Base-by-base conservation (phyloP, 2,113 vertebrate species). In the Triplophysa tibetana region DNA sequence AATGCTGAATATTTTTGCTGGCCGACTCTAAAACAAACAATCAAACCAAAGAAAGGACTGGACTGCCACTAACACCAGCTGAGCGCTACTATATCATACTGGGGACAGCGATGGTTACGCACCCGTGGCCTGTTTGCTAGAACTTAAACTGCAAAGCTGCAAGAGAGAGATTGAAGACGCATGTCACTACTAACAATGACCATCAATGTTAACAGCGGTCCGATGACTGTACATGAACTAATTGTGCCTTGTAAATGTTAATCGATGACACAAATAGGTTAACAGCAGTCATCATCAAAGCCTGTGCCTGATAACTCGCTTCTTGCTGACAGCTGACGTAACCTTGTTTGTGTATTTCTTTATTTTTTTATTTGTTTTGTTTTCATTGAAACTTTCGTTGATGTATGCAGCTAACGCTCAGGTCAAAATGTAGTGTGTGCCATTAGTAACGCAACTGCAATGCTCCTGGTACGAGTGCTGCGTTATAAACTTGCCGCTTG, bases 151-250 rank as follows among this genome's bases (percentile, higher is more conserved):
- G 54, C 85, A 92, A 92, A 90, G 89, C 89, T 64, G 88, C 88
- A 82, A 21, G 82, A 21, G n/a, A 21, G 54, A 58, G 8, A 19
- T 21, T 21, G 54, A 58, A 8, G n/a, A 58, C 54, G 54, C 54
- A 58, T 58, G 54, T 58, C 19, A 58, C 90, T 97, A 97, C 96
- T 98, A 97, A 98, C 95, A 93, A 91, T 89, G 90, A 78, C 80
- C 92, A 94, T 87, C 60, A 88, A 90, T 77, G 29, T 84, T 92
- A 88, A 91, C 92, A 83, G 85, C 91, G 61, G 52, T 91, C 88
- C 89, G 81, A 92, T 87, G 87, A 90, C 68, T 98, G 97, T 98
- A 98, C 94, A 97, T 98, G 94, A 96, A 96, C 96, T 96, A 96
- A 95, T 95, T 93, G 89, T 96, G 94, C 94, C 93, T 95, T 97